Evolutionary conservation across 2,888 invertebrate genomes (phyloP), one percentile per base, ranked within the genome.

Genomic region (Meloe dianella): DNA sequence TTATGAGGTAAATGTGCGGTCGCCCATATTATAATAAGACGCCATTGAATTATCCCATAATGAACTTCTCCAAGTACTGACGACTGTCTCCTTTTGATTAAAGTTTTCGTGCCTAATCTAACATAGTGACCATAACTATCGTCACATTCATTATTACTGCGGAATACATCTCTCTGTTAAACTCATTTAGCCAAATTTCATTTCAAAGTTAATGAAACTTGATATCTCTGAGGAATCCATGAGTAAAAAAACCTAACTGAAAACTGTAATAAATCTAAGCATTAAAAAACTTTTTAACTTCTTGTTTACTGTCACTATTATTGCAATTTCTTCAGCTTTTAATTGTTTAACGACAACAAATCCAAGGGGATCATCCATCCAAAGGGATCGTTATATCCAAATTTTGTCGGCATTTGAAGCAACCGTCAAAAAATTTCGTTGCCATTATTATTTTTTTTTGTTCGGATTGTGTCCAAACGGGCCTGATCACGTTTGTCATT

Each of bases 401-500:
- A n/a, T n/a, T n/a, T n/a, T n/a, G n/a, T n/a, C n/a, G n/a, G n/a
- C n/a, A n/a, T n/a, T n/a, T 32, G 32, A 10, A 1, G 32, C 2
- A 32, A 10, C 8, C 10, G 4, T 6, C 2, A 41, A 12, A n/a
- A 41, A 41, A 5, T 5, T 41, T 17, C 17, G 41, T n/a, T 17
- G 3, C 41, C n/a, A 2, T 27, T 6, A 32, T 9, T 10, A 5
- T 10, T 32, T 32, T 41, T n/a, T 38, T 38, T 5, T 38, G n/a
- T 38, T 38, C 32, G 14, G n/a, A 5, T 57, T 12, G 3, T 2
- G 14, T 57, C 14, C 7, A 32, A 8, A 32, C 17, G 57, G 57
- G 29, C 29, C 57, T 57, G 57, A 27, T 57, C 14, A n/a, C 57
- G 24, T 57, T 32, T n/a, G 57, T 32, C 17, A 24, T 38, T 29